Conservation (phyloP, 2,113 vertebrate species). For the Lucifuga dentata region DNA sequence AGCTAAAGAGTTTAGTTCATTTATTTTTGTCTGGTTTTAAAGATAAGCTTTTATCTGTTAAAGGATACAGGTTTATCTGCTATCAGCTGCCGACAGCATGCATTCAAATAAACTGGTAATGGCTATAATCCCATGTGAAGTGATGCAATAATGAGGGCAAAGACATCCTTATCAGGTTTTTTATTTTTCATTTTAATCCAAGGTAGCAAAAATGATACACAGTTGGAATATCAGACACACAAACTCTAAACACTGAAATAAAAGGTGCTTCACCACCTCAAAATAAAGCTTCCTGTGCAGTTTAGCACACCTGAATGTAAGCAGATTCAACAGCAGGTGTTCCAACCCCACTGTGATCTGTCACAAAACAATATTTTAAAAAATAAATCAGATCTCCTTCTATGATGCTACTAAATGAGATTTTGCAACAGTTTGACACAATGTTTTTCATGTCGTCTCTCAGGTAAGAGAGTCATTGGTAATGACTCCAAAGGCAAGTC, state of each 20-base stretch:
- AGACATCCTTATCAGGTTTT: conserved; percentile 32
- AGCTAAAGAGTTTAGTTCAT: neutral
- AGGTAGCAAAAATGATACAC: conserved; percentile 78
- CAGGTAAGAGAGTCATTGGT: conserved; percentile 78
- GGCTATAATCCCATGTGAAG: neutral
- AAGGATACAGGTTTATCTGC: too few relatives aligned
- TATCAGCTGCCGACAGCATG: too few relatives aligned
- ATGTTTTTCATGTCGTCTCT: conserved; percentile 61
- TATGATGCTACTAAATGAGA: conserved; percentile 49
- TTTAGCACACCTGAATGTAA: conserved; percentile 69
- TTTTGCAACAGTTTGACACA: conserved; percentile 72
- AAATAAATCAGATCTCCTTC: conserved; percentile 64
- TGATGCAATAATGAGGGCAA: neutral
- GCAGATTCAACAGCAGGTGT: conserved; percentile 39
- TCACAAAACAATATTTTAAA: conserved; percentile 47
- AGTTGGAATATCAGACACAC: conserved; percentile 68
- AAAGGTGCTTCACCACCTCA: conserved; percentile 65
- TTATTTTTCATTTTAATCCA: conserved; percentile 74
- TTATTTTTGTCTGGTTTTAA: neutral
- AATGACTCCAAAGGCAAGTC: conserved; percentile 69
- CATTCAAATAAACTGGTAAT: neutral
- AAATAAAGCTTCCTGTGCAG: conserved; percentile 79
- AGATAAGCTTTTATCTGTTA: neutral
- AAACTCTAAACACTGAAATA: conserved; percentile 55
- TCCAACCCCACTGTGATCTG: conserved; percentile 40